Percentiles rank a stretch among this genome's conserved stretches.
Evolutionary conservation across 2,113 vertebrate species (phyloP).

Genomic region (Xenus cinereus): DNA sequence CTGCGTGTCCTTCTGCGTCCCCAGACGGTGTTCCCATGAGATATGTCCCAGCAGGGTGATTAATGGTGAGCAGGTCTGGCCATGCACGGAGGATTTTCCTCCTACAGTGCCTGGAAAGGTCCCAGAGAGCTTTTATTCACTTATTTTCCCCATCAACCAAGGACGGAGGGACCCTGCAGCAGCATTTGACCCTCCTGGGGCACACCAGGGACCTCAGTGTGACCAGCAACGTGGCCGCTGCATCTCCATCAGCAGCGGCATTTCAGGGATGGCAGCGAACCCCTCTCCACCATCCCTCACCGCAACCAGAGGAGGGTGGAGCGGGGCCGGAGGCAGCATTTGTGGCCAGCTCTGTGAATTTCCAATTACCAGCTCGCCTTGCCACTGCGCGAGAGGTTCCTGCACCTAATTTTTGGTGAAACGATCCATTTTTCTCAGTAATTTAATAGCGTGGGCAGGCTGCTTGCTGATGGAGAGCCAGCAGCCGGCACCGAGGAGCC

Average conservation of each 20-base stretch:
- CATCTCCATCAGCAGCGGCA: not conserved
- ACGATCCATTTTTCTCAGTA: conserved; percentile 54
- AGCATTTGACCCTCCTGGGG: not conserved
- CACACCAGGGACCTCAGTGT: not conserved
- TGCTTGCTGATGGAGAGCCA: conserved; percentile 24
- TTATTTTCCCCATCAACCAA: not conserved
- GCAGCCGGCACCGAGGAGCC: conserved; percentile 45
- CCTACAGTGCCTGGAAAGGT: not conserved
- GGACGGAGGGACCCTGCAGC: not conserved
- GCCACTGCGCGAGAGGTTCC: not conserved
- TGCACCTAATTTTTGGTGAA: conserved; percentile 60
- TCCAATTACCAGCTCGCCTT: conserved; percentile 26
- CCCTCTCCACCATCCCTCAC: not conserved
- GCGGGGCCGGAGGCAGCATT: not conserved
- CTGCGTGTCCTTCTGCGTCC: not conserved
- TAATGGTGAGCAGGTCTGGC: not conserved
- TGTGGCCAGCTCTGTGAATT: conserved; percentile 8
- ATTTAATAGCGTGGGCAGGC: conserved; percentile 59
- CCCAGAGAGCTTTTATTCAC: not conserved
- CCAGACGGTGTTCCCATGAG: not conserved
- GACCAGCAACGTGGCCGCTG: rapidly evolving
- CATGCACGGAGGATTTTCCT: not conserved
- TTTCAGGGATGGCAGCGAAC: not conserved
- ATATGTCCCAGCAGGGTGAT: rapidly evolving
- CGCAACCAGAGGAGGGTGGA: conserved; percentile 2